phyloP scores from a whole-genome alignment of 2,113 vertebrate species.

The Eclectus roratus region DNA sequence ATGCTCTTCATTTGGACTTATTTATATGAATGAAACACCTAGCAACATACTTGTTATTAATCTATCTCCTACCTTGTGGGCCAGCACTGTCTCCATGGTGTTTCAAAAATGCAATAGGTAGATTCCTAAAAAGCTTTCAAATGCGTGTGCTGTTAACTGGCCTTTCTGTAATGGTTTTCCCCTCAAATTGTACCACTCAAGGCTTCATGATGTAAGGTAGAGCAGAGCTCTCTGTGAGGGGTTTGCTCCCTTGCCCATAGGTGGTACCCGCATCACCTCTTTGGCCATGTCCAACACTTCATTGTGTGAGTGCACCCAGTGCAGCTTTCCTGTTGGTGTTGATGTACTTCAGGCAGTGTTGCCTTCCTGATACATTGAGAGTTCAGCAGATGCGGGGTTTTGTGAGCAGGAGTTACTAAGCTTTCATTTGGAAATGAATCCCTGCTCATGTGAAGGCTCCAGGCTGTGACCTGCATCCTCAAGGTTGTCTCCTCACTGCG shows the following conservation, averaged over 20 bases:
- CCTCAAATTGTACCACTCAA: neutral
- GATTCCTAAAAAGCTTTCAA: neutral
- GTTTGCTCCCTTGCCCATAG: rapidly evolving
- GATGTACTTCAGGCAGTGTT: neutral
- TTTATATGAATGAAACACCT: neutral
- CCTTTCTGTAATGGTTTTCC: neutral
- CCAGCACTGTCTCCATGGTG: neutral
- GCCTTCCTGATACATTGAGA: neutral
- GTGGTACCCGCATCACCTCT: too few relatives aligned
- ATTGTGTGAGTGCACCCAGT: neutral
- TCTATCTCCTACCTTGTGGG: neutral
- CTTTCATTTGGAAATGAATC: neutral
- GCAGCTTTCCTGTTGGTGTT: rapidly evolving
- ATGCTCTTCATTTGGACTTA: neutral
- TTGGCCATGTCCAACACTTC: rapidly evolving
- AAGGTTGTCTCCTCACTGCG: neutral
- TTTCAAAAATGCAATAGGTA: neutral
- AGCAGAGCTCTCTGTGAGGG: rapidly evolving
- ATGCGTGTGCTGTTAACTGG: neutral
- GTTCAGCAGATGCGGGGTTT: neutral
- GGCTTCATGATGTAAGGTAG: rapidly evolving
- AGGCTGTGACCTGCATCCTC: neutral
- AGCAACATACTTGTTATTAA: neutral
- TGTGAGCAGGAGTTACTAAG: neutral
- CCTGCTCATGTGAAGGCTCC: neutral